Conservation (phyloP, 1,140 invertebrate genomes). For the Caenorhabditis remanei region DNA sequence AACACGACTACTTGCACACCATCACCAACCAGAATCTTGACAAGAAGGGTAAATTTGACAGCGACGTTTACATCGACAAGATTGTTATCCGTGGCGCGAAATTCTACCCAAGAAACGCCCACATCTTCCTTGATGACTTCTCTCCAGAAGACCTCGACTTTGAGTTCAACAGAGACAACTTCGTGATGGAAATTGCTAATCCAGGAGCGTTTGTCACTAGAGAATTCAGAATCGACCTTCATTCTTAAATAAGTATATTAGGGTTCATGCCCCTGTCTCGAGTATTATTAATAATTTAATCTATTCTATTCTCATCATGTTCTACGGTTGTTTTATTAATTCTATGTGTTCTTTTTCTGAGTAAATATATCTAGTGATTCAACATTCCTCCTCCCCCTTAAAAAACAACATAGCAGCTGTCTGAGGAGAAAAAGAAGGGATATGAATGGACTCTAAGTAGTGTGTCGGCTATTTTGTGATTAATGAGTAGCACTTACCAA, state of each 20-base stretch:
- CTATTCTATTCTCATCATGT: background rate
- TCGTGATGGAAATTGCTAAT: conserved; percentile 72
- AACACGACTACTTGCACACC: conserved; percentile 66
- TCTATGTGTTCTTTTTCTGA: no score
- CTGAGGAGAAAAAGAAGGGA: no score
- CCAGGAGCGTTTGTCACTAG: conserved; percentile 67
- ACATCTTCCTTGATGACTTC: conserved; percentile 76
- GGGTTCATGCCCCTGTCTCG: no score
- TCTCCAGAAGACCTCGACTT: conserved; percentile 76
- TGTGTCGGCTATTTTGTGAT: no score
- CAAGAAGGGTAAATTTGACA: conserved; percentile 62
- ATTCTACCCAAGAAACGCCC: conserved; percentile 75
- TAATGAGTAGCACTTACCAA: no score
- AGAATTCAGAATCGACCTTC: conserved; percentile 67
- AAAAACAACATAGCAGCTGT: no score
- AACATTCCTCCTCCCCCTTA: no score
- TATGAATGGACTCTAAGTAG: no score
- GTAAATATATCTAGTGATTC: no score
- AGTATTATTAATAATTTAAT: background rate
- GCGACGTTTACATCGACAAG: conserved; percentile 70
- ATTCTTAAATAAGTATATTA: conserved; percentile 44
- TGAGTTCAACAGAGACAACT: conserved; percentile 74
- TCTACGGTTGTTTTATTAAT: background rate
- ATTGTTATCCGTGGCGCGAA: conserved; percentile 77
- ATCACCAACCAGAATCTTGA: conserved; percentile 67